Percentiles rank a stretch among this genome's conserved stretches.
phyloP scores from a whole-genome alignment of 2,113 vertebrate genomes.

The Clarias macrocephalus region DNA sequence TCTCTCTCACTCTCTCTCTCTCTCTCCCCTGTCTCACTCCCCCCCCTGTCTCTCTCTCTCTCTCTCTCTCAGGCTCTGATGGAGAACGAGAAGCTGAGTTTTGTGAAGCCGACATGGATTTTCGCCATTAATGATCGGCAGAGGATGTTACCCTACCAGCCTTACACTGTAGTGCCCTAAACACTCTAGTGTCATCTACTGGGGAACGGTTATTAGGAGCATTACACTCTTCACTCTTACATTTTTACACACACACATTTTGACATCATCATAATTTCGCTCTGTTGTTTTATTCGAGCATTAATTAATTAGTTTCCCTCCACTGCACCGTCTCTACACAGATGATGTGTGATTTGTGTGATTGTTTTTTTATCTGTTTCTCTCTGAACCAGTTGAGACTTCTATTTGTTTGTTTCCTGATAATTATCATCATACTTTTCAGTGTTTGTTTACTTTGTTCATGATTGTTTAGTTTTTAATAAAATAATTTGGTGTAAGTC shows the following conservation, averaged over 20 bases:
- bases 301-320: neutral
- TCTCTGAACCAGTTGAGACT: no score
- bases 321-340: neutral
- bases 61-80: constrained; percentile 76
- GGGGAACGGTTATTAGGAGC: neutral
- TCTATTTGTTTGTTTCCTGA: neutral
- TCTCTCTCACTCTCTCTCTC: neutral
- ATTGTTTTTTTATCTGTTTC: neutral
- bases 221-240: neutral
- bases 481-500: neutral
- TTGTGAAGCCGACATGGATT: constrained; percentile 87
- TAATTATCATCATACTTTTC: neutral
- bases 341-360: neutral
- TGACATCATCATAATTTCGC: neutral
- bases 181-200: neutral
- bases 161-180: constrained; percentile 79
- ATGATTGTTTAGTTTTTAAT: neutral
- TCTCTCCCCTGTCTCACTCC: constrained; percentile 23
- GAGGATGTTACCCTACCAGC: constrained; percentile 84
- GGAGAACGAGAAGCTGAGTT: constrained; percentile 82
- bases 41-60: constrained; percentile 4
- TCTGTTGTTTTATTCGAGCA: neutral
- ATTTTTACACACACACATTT: neutral
- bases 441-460: neutral
- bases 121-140: constrained; percentile 83